A percentile compares a stretch with the other conserved stretches of the same genome.
Conservation (phyloP, 2,888 invertebrate genomes). For the Tiliacea citrago region DNA sequence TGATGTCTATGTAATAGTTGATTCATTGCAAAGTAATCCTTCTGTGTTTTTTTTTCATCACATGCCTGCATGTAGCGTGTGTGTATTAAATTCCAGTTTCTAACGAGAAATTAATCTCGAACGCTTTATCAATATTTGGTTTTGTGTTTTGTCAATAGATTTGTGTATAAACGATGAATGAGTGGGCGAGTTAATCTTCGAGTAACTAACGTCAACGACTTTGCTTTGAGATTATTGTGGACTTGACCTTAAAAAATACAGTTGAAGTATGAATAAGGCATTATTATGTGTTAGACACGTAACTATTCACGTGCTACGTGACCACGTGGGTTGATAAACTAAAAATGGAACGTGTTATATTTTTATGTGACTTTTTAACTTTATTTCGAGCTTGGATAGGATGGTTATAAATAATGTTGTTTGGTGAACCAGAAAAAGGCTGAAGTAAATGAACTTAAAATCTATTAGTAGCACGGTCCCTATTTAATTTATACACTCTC, state of each 20-base stretch:
- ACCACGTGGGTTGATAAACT: conserved; percentile 58
- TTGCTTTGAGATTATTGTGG: conserved; percentile 44
- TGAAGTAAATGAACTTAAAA: not conserved
- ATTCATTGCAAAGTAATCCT: conserved; percentile 18
- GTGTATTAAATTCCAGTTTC: conserved; percentile 67
- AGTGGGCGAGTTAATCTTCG: conserved; percentile 64
- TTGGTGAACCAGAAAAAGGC: conserved; percentile 17
- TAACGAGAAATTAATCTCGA: conserved; percentile 69
- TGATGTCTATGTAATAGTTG: not conserved
- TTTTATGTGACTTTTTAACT: conserved; percentile 48
- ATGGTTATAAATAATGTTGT: conserved; percentile 30
- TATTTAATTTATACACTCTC: conserved; percentile 10
- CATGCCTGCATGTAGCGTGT: conserved; percentile 35
- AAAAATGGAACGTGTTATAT: conserved; percentile 39
- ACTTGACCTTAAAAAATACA: conserved; percentile 62
- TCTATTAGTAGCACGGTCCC: not conserved
- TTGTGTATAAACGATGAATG: conserved; percentile 55
- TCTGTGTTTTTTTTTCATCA: conserved; percentile 31
- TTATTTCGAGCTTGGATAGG: conserved; percentile 20
- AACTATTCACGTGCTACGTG: conserved; percentile 36
- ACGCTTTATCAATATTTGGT: conserved; percentile 71
- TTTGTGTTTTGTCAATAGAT: conserved; percentile 69
- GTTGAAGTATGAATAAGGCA: conserved; percentile 51
- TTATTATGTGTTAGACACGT: conserved; percentile 50
- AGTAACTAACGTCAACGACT: conserved; percentile 60